phyloP scores from a whole-genome alignment of 2,113 vertebrate species.

The Artemisiospiza belli region DNA sequence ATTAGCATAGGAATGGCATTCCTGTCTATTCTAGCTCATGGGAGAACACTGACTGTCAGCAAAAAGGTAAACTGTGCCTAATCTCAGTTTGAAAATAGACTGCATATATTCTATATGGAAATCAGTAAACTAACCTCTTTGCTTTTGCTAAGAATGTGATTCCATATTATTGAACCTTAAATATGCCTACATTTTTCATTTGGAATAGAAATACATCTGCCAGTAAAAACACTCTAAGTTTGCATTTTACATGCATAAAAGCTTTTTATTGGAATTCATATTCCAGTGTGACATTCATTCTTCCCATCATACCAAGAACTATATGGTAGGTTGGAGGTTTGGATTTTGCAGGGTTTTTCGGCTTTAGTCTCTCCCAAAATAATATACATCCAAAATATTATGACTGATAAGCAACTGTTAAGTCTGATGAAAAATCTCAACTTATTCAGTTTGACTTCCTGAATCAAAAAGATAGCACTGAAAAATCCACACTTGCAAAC shows the following conservation, averaged over 20 bases:
- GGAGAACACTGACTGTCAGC: conserved; percentile 35
- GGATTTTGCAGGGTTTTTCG: background rate
- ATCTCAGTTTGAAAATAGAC: conserved; percentile 41
- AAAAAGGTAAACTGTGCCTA: conserved; percentile 59
- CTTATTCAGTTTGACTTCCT: background rate
- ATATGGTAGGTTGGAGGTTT: background rate
- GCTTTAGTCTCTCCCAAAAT: background rate
- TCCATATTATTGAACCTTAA: conserved; percentile 19
- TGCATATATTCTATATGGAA: conserved; percentile 47
- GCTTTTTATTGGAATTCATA: background rate
- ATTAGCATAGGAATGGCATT: conserved; percentile 49
- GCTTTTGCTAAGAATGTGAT: conserved; percentile 32
- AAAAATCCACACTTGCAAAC: background rate
- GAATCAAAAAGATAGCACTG: background rate
- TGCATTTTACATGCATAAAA: conserved; percentile 1
- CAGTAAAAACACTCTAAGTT: background rate
- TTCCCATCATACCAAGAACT: background rate
- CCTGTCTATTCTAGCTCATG: conserved; percentile 8
- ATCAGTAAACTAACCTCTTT: conserved; percentile 19
- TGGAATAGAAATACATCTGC: background rate
- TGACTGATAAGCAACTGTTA: background rate
- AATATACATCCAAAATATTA: background rate
- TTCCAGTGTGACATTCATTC: background rate
- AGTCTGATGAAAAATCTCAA: background rate
- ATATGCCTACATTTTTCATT: conserved; percentile 3